Evolutionary conservation across 2,113 vertebrate genomes (phyloP).

Genomic region (Podiceps cristatus): DNA sequence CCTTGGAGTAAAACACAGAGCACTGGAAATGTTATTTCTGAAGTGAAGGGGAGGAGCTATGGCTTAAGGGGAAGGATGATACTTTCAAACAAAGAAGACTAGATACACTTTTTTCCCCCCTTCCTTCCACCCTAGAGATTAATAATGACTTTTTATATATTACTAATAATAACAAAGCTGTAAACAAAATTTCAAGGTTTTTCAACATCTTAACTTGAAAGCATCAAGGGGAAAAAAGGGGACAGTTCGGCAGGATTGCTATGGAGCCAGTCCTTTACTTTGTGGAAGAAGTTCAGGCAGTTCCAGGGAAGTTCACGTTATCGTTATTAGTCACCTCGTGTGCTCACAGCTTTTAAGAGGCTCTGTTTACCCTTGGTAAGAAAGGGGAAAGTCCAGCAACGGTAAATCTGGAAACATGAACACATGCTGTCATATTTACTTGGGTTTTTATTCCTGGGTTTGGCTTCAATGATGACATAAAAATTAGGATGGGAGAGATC

Average conservation of each 20-base stretch:
- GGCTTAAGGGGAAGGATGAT: not conserved
- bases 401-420: not conserved
- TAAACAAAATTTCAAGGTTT: not conserved
- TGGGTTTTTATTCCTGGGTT: not conserved
- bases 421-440: not conserved
- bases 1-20: not conserved
- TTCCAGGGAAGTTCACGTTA: not conserved
- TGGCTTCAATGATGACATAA: not conserved
- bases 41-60: not conserved
- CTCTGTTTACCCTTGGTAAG: not conserved
- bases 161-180: not conserved
- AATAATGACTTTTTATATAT: not conserved
- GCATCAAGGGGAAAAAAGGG: not conserved
- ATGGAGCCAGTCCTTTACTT: not conserved
- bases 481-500: not conserved
- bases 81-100: not conserved
- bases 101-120: not conserved
- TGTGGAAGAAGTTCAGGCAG: not conserved
- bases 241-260: not conserved
- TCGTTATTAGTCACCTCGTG: not conserved
- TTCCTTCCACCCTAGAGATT: no score
- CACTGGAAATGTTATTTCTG: not conserved
- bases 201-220: not conserved
- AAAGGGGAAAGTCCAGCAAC: slow-evolving; percentile 30
- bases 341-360: not conserved